Percentiles rank a stretch among this genome's conserved stretches.
Evolutionary conservation across 2,113 vertebrate species (phyloP).

Genomic region (Engraulis encrasicolus): DNA sequence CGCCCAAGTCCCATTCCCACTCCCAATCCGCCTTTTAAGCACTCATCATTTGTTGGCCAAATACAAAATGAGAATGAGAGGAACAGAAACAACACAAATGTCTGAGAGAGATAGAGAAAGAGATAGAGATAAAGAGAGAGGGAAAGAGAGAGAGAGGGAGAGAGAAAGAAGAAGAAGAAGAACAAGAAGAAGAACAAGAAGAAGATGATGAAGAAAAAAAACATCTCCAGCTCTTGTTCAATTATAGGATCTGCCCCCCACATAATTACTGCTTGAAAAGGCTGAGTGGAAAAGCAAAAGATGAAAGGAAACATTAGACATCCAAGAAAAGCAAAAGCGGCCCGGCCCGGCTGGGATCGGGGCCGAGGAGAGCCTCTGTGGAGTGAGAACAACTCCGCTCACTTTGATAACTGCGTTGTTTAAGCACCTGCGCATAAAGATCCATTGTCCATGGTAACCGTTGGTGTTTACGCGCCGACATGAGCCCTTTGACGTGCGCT

Average conservation of each 20-base stretch:
- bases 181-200: neutral
- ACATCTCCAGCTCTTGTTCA: constrained; percentile 34
- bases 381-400: neutral
- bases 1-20: too few relatives aligned
- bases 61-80: neutral
- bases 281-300: constrained; percentile 35
- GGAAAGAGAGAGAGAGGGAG: neutral
- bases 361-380: constrained; percentile 7
- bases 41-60: constrained; percentile 29
- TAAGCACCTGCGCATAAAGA: constrained; percentile 36
- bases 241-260: constrained; percentile 33
- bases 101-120: too few relatives aligned
- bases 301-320: constrained; percentile 31
- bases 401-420: constrained; percentile 35
- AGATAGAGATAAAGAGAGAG: neutral
- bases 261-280: constrained; percentile 38
- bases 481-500: constrained; percentile 55
- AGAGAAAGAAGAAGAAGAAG: too few relatives aligned
- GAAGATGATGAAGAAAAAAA: neutral
- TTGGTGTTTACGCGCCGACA: constrained; percentile 48
- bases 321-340: constrained; percentile 46
- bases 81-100: neutral
- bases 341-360: too few relatives aligned
- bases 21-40: constrained; percentile 33
- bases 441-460: constrained; percentile 37